Evolutionary conservation across 2,113 vertebrate species (phyloP).

Genomic region (Taurulus bubalis): DNA sequence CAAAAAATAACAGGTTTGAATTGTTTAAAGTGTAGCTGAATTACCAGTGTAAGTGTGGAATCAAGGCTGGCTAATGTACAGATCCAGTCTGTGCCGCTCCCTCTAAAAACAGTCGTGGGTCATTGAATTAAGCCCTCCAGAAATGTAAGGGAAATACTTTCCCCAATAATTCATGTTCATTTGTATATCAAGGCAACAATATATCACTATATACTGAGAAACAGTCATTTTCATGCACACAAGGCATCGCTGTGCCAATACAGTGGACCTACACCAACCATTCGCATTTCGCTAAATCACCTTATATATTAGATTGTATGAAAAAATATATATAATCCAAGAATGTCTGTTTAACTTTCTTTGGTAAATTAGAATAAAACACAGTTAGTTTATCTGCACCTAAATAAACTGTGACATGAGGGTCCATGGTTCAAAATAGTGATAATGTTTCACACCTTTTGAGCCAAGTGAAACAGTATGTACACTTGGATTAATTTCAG

Average conservation of each 20-base stretch:
- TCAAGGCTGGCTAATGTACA: conserved; percentile 4
- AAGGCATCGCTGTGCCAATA: conserved; percentile 53
- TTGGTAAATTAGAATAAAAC: conserved; percentile 58
- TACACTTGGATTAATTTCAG: conserved; percentile 17
- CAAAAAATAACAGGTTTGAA: conserved; percentile 16
- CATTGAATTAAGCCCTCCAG: conserved; percentile 51
- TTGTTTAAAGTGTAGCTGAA: conserved; percentile 4
- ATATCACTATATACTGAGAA: conserved; percentile 35
- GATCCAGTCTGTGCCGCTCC: conserved; percentile 9
- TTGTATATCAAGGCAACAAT: conserved; percentile 60
- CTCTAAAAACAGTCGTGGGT: conserved; percentile 53
- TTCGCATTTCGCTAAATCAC: conserved; percentile 19
- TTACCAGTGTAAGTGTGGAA: conserved; percentile 16
- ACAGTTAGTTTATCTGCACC: conserved; percentile 37
- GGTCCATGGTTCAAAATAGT: conserved; percentile 7
- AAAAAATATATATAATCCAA: background rate
- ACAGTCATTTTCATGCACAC: conserved; percentile 44
- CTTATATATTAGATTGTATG: background rate
- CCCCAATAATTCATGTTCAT: conserved; percentile 27
- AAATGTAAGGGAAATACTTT: conserved; percentile 15
- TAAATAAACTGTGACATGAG: conserved; percentile 31
- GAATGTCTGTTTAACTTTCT: conserved; percentile 43
- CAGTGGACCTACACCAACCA: conserved; percentile 20
- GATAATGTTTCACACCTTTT: background rate
- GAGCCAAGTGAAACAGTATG: conserved; percentile 6